These are phyloP conservation scores for Myripristis jacobus DNA, from an alignment of 2,797 vertebrate genomes.

Conservation along the genomic window DNA sequence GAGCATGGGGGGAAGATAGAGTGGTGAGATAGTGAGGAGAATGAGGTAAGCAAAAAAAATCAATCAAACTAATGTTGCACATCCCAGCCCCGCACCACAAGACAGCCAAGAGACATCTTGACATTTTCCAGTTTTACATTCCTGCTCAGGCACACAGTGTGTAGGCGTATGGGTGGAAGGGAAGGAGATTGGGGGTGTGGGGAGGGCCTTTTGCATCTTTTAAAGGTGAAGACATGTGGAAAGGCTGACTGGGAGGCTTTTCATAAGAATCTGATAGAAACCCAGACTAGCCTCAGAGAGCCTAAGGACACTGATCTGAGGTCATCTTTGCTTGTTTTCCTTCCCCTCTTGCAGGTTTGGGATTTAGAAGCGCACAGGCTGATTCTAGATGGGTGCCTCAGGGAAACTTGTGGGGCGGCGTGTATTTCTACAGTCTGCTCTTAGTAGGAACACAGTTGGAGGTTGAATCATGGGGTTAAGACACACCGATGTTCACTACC, in stretches of 20 bases:
- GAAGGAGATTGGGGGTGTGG: background rate
- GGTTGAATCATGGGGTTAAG: conserved; percentile 38
- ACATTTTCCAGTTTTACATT: conserved; percentile 24
- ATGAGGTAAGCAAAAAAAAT: background rate
- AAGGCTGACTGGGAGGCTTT: conserved; percentile 9
- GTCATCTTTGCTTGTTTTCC: conserved; percentile 27
- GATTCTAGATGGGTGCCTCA: conserved; percentile 16
- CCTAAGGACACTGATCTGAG: conserved; percentile 28
- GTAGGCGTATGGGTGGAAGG: conserved; percentile 8
- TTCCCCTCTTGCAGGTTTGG: conserved; percentile 22
- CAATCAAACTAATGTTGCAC: background rate
- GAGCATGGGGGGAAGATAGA: background rate
- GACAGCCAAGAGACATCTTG: conserved; percentile 14
- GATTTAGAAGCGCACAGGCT: conserved; percentile 21
- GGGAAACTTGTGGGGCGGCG: conserved; percentile 10
- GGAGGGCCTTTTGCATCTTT: background rate
- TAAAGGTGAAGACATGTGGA: conserved; percentile 18
- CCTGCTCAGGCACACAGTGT: conserved; percentile 22
- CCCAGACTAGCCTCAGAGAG: conserved; percentile 14
- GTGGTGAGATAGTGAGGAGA: conserved; percentile 9
- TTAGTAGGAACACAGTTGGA: conserved; percentile 31
- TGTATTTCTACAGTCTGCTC: conserved; percentile 28
- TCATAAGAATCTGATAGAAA: background rate
- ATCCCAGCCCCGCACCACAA: conserved; percentile 10
- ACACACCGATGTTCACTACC: conserved; percentile 23